A percentile compares a stretch with the other conserved stretches of the same genome.
Evolutionary conservation across 37 sponge, comb jelly and placozoan genomes (phyloP).

Genomic region (Beroe forskalii): DNA sequence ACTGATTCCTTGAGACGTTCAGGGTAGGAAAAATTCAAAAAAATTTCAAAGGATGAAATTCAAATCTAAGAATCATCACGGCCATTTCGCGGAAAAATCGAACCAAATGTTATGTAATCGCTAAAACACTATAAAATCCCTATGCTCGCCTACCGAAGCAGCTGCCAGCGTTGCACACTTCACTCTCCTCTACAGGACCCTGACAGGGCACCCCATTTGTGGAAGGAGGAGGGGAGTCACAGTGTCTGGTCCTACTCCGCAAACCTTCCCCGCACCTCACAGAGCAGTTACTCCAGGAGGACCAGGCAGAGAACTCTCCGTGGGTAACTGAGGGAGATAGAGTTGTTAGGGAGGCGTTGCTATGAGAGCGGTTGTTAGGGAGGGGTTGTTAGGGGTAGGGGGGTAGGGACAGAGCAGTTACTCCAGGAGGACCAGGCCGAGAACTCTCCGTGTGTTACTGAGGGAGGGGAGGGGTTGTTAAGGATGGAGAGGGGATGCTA

Average conservation of each 20-base stretch:
- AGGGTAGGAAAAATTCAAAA: too few relatives aligned
- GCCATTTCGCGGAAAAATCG: too few relatives aligned
- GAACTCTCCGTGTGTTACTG: conserved; percentile 47
- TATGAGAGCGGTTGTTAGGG: too few relatives aligned
- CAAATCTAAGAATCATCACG: too few relatives aligned
- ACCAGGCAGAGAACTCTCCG: conserved; percentile 22
- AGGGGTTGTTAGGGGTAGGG: too few relatives aligned
- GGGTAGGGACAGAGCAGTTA: conserved; percentile 57
- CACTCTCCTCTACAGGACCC: conserved; percentile 31
- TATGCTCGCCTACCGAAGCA: not conserved
- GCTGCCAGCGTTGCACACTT: not conserved
- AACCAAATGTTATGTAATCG: too few relatives aligned
- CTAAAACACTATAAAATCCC: too few relatives aligned
- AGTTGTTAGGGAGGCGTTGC: too few relatives aligned
- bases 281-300: conserved; percentile 63
- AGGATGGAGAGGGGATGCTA: not conserved
- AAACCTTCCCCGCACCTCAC: conserved; percentile 66
- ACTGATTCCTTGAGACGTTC: too few relatives aligned
- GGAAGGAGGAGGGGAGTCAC: conserved; percentile 50
- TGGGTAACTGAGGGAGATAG: not conserved
- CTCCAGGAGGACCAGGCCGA: conserved; percentile 46
- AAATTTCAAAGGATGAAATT: too few relatives aligned
- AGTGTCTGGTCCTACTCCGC: conserved; percentile 17
- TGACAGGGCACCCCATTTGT: conserved; percentile 29
- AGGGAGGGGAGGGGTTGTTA: too few relatives aligned